Evolutionary conservation across 2,113 vertebrate species (phyloP).

Genomic region (Aegithalos caudatus): DNA sequence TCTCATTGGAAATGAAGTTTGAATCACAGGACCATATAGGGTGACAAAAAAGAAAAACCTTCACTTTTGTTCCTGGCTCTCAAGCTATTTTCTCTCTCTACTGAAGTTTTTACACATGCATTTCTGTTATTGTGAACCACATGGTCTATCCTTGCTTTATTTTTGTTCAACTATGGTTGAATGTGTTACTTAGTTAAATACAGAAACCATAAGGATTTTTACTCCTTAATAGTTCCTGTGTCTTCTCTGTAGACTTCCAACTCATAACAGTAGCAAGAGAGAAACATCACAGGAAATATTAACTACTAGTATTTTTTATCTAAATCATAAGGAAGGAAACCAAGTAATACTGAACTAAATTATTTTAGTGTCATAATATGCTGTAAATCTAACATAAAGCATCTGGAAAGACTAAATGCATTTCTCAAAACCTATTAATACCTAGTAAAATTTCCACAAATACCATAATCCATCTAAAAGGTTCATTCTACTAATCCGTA

Average conservation of each 20-base stretch:
- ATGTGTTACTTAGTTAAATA: background rate
- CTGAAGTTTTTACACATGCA: background rate
- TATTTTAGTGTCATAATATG: background rate
- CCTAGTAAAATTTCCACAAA: background rate
- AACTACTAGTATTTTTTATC: background rate
- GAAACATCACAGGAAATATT: background rate
- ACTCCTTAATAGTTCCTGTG: background rate
- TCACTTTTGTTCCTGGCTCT: background rate
- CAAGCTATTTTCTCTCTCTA: background rate
- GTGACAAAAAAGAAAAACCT: background rate
- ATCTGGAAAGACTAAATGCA: background rate
- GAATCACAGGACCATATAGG: background rate
- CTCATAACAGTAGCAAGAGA: background rate
- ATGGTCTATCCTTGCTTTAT: background rate
- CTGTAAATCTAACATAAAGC: background rate
- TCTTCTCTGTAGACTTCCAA: background rate
- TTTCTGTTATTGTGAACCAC: background rate
- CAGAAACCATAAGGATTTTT: background rate
- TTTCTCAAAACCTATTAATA: background rate
- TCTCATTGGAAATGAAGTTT: conserved; percentile 11
- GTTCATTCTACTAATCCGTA: background rate
- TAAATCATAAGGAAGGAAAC: background rate
- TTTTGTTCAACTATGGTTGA: background rate
- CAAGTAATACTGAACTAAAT: background rate
- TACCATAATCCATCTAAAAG: background rate